Percentiles rank a stretch among this genome's conserved stretches.
These are phyloP conservation scores for Pseudotriccus pelzelni DNA, from an alignment of 2,797 vertebrate genomes.

Conservation along the genomic window DNA sequence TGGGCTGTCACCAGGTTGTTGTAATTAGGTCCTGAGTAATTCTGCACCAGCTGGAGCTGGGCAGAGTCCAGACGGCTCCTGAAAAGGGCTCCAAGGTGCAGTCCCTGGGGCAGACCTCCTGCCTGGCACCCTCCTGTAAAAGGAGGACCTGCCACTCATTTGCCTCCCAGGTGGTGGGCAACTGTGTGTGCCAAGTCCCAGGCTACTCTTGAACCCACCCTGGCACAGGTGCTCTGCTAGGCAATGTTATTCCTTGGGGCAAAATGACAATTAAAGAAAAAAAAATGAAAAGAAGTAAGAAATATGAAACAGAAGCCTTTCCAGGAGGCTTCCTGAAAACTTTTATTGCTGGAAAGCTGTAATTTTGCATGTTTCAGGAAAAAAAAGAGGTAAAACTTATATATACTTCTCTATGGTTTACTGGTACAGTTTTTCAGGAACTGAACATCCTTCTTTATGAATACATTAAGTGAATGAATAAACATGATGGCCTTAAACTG, in stretches of 20 bases:
- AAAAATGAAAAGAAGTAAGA: not conserved
- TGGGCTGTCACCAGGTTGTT: conserved; percentile 45
- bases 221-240: not conserved
- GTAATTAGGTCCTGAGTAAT: not conserved
- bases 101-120: not conserved
- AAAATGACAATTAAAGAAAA: not conserved
- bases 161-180: rapidly evolving
- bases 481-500: not conserved
- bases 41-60: not conserved
- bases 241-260: rapidly evolving
- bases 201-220: not conserved
- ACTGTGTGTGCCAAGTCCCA: rapidly evolving
- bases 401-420: not conserved
- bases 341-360: not conserved
- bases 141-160: not conserved
- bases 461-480: not conserved
- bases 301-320: not conserved
- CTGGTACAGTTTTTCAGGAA: not conserved
- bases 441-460: not conserved
- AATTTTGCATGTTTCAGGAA: not conserved
- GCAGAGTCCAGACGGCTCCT: not conserved
- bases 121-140: not conserved
- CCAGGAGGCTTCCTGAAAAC: not conserved
- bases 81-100: not conserved
- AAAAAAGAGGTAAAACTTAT: not conserved